A percentile compares a stretch with the other conserved stretches of the same genome.
These are phyloP conservation scores for Bellardia pandia DNA, from an alignment of 2,888 invertebrate genomes.

Conservation along the genomic window DNA sequence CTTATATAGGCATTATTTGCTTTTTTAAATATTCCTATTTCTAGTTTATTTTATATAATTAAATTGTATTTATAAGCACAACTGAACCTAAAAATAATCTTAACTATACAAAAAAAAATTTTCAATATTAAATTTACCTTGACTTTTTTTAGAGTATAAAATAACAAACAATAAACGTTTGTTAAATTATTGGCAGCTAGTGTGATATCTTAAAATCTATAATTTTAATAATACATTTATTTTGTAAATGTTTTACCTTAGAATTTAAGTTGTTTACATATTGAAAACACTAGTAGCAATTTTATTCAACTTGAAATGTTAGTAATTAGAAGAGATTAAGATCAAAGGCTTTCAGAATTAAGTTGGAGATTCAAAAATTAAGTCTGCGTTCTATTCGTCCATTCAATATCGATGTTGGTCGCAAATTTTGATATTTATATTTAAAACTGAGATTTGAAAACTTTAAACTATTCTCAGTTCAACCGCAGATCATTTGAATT, in stretches of 20 bases:
- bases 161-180: background rate
- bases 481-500: too few species aligned
- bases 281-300: too few species aligned
- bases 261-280: slow-evolving; percentile 3
- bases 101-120: background rate
- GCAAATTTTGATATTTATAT: too few species aligned
- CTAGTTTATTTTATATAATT: slow-evolving; percentile 11
- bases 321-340: too few species aligned
- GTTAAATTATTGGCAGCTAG: slow-evolving; percentile 9
- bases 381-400: too few species aligned
- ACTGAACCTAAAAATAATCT: slow-evolving; percentile 17
- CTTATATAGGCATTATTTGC: slow-evolving; percentile 40
- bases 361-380: too few species aligned
- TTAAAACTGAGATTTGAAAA: too few species aligned
- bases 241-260: slow-evolving; percentile 11
- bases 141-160: slow-evolving; percentile 12
- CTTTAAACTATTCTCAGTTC: too few species aligned
- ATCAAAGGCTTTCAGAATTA: too few species aligned
- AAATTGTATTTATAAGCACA: slow-evolving; percentile 13
- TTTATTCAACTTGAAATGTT: too few species aligned
- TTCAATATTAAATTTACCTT: slow-evolving; percentile 9
- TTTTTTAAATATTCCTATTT: slow-evolving; percentile 19
- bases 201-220: slow-evolving; percentile 17
- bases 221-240: background rate
- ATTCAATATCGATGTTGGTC: too few species aligned